Evolutionary conservation across 2,113 vertebrate genomes (phyloP), one percentile per base, ranked within the genome.

Genomic region (Neotragus moschatus): DNA sequence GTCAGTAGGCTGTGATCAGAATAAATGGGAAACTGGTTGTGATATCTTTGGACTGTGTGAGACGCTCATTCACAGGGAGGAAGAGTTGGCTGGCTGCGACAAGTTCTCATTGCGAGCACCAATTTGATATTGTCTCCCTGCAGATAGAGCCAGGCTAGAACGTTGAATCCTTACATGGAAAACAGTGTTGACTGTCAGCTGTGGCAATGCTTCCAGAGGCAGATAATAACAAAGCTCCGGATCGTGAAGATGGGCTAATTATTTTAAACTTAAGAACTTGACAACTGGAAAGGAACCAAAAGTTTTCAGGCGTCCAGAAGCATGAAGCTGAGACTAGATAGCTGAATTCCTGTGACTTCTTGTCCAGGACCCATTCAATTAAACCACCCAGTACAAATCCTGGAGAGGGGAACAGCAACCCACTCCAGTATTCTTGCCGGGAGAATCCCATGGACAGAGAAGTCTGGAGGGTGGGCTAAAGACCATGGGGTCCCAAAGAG

Each of bases 51-150:
- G 81, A 30, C 36, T 25, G 7, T 16, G 3, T 17, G 39, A 55
- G 47, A 43, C 5, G 25, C 26, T 66, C 73, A 51, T 61, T 96
- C 63, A 12, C 58, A 11, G 25, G 70, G 73, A 95, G 63, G 26
- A 43, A 33, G 53, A 77, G 80, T 49, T 61, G 63, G 47, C 21
- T 53, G 25, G 81, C 63, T 53, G 28, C 3, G 13, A 58, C 56
- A 4, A 14, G 33, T 60, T 28, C n/a, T 91, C 66, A 6, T n/a
- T 82, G 73, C 26, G 90, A 81, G 75, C 2, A 23, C 88, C 55
- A 75, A 96, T 92, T 96, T 84, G 87, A 79, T 84, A 85, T 82
- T 88, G 66, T 96, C 94, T 96, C 73, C 49, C 90, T 39, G 58
- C 66, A 53, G 84, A 53, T 2, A 39, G 84, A 81, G 80, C 84